These are phyloP conservation scores for Panonychus citri DNA, from an alignment of 1,140 invertebrate genomes.

Conservation along the genomic window DNA sequence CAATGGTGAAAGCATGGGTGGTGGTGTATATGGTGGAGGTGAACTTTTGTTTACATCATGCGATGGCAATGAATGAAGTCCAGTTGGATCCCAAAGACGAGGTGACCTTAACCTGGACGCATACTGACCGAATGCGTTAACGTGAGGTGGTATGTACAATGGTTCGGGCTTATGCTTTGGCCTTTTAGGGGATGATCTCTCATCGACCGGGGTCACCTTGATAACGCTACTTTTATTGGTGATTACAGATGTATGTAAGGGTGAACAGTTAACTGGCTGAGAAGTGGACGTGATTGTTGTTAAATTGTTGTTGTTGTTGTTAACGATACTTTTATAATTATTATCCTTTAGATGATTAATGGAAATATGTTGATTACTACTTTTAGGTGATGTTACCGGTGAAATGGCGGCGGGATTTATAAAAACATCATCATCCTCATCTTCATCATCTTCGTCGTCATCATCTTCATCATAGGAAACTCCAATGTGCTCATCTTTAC, in stretches of 20 bases:
- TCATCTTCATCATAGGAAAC: not conserved
- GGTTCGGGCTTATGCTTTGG: constrained; percentile 38
- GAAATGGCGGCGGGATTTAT: constrained; percentile 38
- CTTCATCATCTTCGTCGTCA: constrained; percentile 24
- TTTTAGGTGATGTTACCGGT: constrained; percentile 18
- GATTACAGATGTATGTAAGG: not conserved
- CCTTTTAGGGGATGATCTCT: constrained; percentile 24
- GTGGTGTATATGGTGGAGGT: constrained; percentile 53
- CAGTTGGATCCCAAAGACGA: constrained; percentile 13
- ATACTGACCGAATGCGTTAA: constrained; percentile 23
- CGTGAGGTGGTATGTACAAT: constrained; percentile 29
- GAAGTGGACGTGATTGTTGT: not conserved
- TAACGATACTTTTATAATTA: not conserved
- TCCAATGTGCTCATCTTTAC: too few relatives aligned
- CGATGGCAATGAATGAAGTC: constrained; percentile 16
- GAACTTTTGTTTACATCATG: constrained; percentile 12
- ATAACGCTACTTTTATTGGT: not conserved
- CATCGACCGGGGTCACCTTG: constrained; percentile 8
- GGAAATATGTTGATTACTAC: too few relatives aligned
- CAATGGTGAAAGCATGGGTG: constrained; percentile 70
- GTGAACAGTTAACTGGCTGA: not conserved
- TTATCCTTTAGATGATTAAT: not conserved
- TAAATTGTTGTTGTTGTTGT: not conserved
- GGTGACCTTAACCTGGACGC: constrained; percentile 3
- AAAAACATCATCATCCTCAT: constrained; percentile 43